Evolutionary conservation across 2,797 vertebrate species (phyloP), one percentile per base, ranked within the genome.

Genomic region (Diplodus sargus): DNA sequence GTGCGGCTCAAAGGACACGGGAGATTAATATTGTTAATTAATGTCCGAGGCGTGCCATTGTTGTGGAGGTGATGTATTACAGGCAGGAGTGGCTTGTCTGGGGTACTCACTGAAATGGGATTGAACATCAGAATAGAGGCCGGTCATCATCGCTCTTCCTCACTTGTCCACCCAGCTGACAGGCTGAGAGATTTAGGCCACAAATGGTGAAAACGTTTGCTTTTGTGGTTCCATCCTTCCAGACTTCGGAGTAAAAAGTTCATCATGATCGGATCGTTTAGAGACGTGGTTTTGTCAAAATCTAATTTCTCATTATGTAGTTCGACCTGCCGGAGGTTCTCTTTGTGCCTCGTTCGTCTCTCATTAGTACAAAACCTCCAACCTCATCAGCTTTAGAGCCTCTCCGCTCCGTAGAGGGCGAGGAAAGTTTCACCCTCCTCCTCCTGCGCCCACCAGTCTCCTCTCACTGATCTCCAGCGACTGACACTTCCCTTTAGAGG

Each of bases 1-100:
- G 70, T 78, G 82, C 80, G 48, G 89, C 93, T 92, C 92, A 91
- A 91, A 94, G 91, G 92, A 93, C 92, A 91, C 89, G 20, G 91
- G 89, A 93, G 92, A 93, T 95, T 94, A 93, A 94, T 95, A 95
- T 92, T 89, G 91, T 94, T 94, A 93, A 94, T 95, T 94, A 93
- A 95, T 94, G 94, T 93, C 88, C 85, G 84, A 94, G 92, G 93
- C 92, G 89, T 91, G 91, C 90, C 90, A 90, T 93, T 94, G 92
- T 94, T 94, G 91, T 88, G 85, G 91, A 87, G 93, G 90, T 95
- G 94, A 94, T 95, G 94, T 89, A 93, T 94, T 93, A 94, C 89
- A 88, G 93, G 88, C 91, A 86, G 89, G 93, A 92, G 92, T 87
- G 92, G 92, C 92, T 92, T 91, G 90, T 94, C 91, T 85, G 16